phyloP scores from a whole-genome alignment of 30 jellyfish, hydroid and myxozoan genomes.

The Pseudorhiza aurosa region DNA sequence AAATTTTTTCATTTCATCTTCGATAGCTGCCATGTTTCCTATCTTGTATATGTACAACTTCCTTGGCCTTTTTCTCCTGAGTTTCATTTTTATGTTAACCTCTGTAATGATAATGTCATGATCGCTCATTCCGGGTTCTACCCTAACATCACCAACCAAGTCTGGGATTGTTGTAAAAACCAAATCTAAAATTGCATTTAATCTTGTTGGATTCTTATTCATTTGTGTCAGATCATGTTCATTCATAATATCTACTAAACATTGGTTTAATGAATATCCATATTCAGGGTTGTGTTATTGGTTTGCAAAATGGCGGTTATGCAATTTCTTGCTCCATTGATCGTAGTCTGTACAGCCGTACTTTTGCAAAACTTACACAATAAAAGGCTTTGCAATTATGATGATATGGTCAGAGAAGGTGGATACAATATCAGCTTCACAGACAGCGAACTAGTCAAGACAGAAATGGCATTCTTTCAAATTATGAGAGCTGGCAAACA shows the following conservation, averaged over 20 bases:
- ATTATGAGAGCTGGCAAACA: constrained; percentile 17
- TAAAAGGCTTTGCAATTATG: constrained; percentile 14
- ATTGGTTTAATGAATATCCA: constrained; percentile 2
- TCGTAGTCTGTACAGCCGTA: no score
- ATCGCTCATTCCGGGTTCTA: constrained; percentile 41
- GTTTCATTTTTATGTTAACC: constrained; percentile 11
- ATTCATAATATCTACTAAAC: constrained; percentile 5
- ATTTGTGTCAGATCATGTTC: constrained; percentile 26
- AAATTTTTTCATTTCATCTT: constrained; percentile 1
- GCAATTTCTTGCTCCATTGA: no score
- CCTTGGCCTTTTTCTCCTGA: background rate
- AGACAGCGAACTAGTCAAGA: constrained; percentile 29
- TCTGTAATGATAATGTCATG: constrained; percentile 36
- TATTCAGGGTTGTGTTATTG: no score
- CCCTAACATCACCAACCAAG: constrained; percentile 3
- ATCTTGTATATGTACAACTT: constrained; percentile 6
- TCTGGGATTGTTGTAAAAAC: constrained; percentile 32
- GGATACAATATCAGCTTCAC: constrained; percentile 40
- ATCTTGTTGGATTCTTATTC: constrained; percentile 31
- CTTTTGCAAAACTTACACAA: no score
- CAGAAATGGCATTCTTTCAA: constrained; percentile 33
- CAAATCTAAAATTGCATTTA: constrained; percentile 9
- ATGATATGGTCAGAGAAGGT: constrained; percentile 17
- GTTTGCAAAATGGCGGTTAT: no score
- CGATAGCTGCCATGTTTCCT: constrained; percentile 14